Evolutionary conservation across 2,113 vertebrate genomes (phyloP).

Genomic region (Heteronetta atricapilla): DNA sequence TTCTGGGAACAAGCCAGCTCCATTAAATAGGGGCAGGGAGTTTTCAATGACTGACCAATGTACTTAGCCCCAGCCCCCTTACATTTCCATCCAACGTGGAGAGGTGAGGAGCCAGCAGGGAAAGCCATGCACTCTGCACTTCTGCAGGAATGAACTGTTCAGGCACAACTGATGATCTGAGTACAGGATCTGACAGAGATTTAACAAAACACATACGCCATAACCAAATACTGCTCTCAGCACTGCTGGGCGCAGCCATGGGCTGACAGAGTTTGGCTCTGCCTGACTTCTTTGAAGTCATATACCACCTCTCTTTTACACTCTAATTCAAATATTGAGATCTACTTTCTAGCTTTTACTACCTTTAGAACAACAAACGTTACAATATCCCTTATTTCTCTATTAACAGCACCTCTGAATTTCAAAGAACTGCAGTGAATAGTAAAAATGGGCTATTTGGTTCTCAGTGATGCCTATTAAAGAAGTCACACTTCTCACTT

Average conservation of each 20-base stretch:
- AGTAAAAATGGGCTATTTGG: not conserved
- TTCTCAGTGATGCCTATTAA: not conserved
- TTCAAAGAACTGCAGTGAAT: not conserved
- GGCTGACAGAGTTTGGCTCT: not conserved
- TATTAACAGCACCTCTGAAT: not conserved
- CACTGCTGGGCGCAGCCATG: not conserved
- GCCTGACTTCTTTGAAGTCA: not conserved
- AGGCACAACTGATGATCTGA: accelerated
- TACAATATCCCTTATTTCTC: not conserved
- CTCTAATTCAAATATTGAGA: not conserved
- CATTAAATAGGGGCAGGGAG: not conserved
- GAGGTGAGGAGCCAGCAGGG: not conserved
- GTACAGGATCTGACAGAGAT: not conserved
- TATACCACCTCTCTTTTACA: not conserved
- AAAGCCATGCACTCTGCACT: not conserved
- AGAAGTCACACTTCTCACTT: not conserved
- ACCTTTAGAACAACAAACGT: not conserved
- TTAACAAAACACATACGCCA: not conserved
- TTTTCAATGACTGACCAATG: accelerated
- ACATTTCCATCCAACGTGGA: not conserved
- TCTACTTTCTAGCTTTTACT: not conserved
- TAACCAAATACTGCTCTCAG: not conserved
- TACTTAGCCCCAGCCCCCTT: not conserved
- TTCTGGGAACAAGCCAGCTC: not conserved
- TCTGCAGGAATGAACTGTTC: not conserved